Percentiles rank a stretch among this genome's conserved stretches.
These are phyloP conservation scores for Muscicapa comitata DNA, from an alignment of 2,797 vertebrate species.

Conservation along the genomic window DNA sequence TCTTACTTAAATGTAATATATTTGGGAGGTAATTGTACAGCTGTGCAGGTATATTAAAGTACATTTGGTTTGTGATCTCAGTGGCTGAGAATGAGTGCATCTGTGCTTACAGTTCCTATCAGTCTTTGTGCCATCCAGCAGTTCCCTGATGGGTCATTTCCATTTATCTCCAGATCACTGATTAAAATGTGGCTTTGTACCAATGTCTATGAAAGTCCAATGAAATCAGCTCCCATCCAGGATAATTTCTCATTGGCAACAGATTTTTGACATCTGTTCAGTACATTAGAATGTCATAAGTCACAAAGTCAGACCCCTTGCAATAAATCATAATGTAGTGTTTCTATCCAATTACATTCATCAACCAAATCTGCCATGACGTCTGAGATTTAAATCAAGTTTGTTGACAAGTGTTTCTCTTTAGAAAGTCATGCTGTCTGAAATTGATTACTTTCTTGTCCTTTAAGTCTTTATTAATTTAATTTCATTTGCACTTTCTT, in stretches of 20 bases:
- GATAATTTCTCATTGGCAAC: constrained; percentile 40
- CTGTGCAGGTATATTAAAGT: neutral
- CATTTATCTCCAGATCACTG: neutral
- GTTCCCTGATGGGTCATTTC: neutral
- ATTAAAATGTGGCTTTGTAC: constrained; percentile 17
- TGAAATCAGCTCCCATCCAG: neutral
- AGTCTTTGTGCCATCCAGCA: neutral
- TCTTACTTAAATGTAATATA: neutral
- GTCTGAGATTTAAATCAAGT: constrained; percentile 37
- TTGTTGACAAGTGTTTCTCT: constrained; percentile 34
- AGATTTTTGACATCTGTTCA: constrained; percentile 41
- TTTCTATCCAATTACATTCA: constrained; percentile 30
- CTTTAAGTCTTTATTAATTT: constrained; percentile 51
- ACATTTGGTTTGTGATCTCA: neutral
- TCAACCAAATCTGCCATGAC: constrained; percentile 33
- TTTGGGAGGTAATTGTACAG: neutral
- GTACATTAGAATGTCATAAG: constrained; percentile 26
- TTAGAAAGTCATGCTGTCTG: constrained; percentile 7
- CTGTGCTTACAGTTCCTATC: neutral
- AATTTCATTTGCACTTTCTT: neutral
- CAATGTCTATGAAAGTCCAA: neutral
- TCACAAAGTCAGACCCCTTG: constrained; percentile 8
- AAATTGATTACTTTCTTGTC: constrained; percentile 33
- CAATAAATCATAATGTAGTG: neutral
- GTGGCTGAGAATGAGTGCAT: neutral